These are phyloP conservation scores for Hypercompe scribonia DNA, from an alignment of 2,888 invertebrate species.

Conservation along the genomic window DNA sequence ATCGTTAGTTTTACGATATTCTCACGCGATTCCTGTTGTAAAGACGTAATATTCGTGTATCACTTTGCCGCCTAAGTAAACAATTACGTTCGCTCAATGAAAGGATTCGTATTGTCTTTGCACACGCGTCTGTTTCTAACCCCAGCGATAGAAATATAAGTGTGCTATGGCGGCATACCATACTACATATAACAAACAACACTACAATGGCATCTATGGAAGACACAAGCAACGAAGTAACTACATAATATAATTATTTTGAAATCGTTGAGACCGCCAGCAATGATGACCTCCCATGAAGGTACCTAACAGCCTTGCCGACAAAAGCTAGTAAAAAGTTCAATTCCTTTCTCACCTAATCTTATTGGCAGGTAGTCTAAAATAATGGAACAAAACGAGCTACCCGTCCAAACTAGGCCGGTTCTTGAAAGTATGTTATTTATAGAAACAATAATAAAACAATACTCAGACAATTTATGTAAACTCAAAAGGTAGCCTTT, in stretches of 20 bases:
- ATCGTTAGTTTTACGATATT: slow-evolving; percentile 20
- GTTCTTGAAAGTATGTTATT: neutral
- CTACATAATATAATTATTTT: too few relatives aligned
- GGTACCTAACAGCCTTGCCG: neutral
- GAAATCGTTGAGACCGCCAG: neutral
- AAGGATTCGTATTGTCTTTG: slow-evolving; percentile 43
- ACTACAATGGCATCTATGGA: neutral
- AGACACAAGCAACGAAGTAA: neutral
- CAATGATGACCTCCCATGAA: neutral
- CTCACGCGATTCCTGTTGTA: slow-evolving; percentile 35
- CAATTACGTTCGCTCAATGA: slow-evolving; percentile 22
- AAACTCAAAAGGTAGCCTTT: neutral
- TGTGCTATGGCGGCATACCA: too few relatives aligned
- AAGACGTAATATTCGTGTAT: slow-evolving; percentile 52
- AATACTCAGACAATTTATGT: neutral
- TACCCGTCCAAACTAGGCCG: neutral
- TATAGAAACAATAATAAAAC: neutral
- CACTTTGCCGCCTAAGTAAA: slow-evolving; percentile 20
- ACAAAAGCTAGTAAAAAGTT: neutral
- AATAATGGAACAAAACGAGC: neutral
- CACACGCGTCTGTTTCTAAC: slow-evolving; percentile 29
- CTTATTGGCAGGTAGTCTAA: neutral
- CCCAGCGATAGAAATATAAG: neutral
- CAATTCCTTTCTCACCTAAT: neutral
- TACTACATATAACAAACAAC: too few relatives aligned